phyloP scores from a whole-genome alignment of 2,888 invertebrate genomes.

The Leptura quadrifasciata region DNA sequence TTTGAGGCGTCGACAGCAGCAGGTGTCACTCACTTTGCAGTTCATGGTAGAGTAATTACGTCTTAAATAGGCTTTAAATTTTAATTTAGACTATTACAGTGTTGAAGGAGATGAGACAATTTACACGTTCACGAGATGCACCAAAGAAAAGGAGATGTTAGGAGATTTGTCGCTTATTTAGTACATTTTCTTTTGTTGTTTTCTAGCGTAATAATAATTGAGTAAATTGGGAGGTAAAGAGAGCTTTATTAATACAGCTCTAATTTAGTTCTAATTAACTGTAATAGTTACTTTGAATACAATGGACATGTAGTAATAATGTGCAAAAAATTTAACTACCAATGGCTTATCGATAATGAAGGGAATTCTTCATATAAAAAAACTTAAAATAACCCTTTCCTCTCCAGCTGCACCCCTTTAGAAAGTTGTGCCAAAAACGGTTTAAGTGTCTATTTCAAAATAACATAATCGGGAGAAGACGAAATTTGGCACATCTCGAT shows the following conservation, averaged over 20 bases:
- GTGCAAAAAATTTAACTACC: too few relatives aligned
- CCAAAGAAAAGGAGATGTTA: background rate
- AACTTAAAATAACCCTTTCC: too few relatives aligned
- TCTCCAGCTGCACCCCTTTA: too few relatives aligned
- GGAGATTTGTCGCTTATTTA: background rate
- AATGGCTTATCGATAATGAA: too few relatives aligned
- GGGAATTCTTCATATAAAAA: too few relatives aligned
- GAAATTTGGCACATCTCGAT: too few relatives aligned
- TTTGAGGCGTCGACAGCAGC: background rate
- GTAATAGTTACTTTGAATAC: too few relatives aligned
- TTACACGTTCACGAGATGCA: background rate
- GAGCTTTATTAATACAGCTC: background rate
- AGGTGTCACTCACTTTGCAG: background rate
- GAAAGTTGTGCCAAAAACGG: too few relatives aligned
- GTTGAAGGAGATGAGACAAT: background rate
- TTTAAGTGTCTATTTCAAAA: too few relatives aligned
- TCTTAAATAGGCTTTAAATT: conserved; percentile 7
- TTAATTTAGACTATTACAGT: conserved; percentile 1
- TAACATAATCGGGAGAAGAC: too few relatives aligned
- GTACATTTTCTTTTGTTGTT: background rate
- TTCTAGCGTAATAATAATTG: background rate
- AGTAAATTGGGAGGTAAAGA: background rate
- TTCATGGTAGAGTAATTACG: background rate
- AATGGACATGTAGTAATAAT: too few relatives aligned
- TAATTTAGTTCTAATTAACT: too few relatives aligned